phyloP scores from a whole-genome alignment of 2,113 vertebrate species.

The Cranoglanis bouderius region DNA sequence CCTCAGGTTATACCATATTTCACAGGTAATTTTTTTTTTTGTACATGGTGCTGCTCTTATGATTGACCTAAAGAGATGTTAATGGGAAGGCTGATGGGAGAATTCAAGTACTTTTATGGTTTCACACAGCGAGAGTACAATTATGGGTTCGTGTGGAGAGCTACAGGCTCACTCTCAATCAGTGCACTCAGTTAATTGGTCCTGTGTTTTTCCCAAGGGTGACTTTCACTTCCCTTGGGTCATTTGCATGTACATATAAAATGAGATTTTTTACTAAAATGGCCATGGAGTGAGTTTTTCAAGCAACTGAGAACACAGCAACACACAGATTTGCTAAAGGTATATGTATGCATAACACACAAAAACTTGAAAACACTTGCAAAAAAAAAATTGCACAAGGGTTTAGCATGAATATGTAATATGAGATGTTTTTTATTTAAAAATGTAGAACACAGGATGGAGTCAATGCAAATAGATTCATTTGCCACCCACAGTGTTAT shows the following conservation, averaged over 20 bases:
- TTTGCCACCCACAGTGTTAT: background rate
- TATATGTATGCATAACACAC: background rate
- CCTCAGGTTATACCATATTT: conserved; percentile 20
- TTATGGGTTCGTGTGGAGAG: conserved; percentile 16
- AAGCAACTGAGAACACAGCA: conserved; percentile 56
- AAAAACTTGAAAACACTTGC: background rate
- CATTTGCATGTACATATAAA: conserved; percentile 24
- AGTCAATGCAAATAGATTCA: background rate
- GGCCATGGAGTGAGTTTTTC: conserved; percentile 46
- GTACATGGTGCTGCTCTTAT: conserved; percentile 30
- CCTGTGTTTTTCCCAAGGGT: conserved; percentile 6
- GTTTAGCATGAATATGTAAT: no score
- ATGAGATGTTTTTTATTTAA: no score
- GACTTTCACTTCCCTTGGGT: conserved; percentile 24
- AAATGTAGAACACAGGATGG: background rate
- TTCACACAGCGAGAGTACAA: conserved; percentile 23
- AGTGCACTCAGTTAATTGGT: conserved; percentile 14
- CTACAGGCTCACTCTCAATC: conserved; percentile 17
- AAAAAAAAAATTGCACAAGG: background rate
- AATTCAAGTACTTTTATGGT: conserved; percentile 33
- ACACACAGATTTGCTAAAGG: background rate
- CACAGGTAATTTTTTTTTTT: conserved; percentile 36
- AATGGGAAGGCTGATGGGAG: conserved; percentile 43
- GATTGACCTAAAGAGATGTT: conserved; percentile 46
- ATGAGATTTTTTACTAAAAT: conserved; percentile 43